Evolutionary conservation across 2,797 vertebrate genomes (phyloP).

Genomic region (Oreortyx pictus): DNA sequence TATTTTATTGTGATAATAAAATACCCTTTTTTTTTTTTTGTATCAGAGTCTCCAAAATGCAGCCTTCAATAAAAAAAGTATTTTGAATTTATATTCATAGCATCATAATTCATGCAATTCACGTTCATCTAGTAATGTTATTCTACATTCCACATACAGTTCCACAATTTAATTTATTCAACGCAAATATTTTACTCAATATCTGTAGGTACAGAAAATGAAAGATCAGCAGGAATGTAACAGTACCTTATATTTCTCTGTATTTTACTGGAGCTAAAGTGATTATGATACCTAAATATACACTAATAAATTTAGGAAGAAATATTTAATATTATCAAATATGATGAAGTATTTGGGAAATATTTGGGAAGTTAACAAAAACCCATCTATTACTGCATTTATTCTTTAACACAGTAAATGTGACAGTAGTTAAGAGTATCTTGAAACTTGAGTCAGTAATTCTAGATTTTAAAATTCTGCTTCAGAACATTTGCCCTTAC

Average conservation of each 20-base stretch:
- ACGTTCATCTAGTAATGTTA: background rate
- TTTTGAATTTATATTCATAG: background rate
- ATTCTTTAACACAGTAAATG: background rate
- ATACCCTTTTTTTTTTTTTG: no score
- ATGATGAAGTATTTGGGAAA: background rate
- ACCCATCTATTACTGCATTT: accelerated
- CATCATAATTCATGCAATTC: background rate
- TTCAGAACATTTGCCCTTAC: background rate
- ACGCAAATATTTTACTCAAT: background rate
- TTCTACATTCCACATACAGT: background rate
- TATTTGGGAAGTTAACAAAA: background rate
- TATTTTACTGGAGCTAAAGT: background rate
- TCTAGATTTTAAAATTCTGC: background rate
- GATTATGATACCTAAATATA: background rate
- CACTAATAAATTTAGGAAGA: background rate
- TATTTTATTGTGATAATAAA: background rate
- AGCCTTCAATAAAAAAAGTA: background rate
- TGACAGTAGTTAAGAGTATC: background rate
- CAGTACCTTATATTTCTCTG: background rate
- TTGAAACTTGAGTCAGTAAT: background rate
- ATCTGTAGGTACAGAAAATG: background rate
- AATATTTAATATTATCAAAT: background rate
- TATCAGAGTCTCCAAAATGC: background rate
- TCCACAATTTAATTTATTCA: background rate
- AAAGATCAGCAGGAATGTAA: background rate